Percentiles rank a stretch among this genome's conserved stretches.
These are phyloP conservation scores for Neodiprion pinetum DNA, from an alignment of 1,140 invertebrate genomes.

Conservation along the genomic window DNA sequence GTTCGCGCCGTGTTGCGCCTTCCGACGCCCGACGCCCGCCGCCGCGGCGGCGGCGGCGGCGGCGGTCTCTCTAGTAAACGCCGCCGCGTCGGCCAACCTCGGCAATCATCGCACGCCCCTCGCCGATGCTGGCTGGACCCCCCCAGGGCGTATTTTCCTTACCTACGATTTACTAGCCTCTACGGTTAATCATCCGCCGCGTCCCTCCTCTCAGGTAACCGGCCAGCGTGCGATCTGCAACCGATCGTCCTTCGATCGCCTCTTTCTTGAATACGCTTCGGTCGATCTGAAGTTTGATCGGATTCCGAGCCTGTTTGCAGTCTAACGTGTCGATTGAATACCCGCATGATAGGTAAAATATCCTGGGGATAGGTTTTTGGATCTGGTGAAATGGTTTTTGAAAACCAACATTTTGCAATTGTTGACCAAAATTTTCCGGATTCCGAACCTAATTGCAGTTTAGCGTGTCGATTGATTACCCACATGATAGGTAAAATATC, in stretches of 20 bases:
- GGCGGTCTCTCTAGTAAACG: background rate
- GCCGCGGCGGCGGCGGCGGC: background rate
- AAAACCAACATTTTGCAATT: too few relatives aligned
- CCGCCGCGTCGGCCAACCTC: constrained; percentile 28
- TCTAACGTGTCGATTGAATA: too few relatives aligned
- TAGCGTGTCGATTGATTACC: too few relatives aligned
- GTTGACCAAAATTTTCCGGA: too few relatives aligned
- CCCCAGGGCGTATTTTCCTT: constrained; percentile 31
- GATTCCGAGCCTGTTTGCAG: background rate
- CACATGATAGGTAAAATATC: too few relatives aligned
- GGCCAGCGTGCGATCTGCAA: background rate
- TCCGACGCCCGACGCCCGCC: background rate
- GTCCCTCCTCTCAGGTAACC: constrained; percentile 8
- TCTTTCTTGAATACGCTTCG: background rate
- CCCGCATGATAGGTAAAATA: too few relatives aligned
- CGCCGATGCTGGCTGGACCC: background rate
- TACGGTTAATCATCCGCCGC: background rate
- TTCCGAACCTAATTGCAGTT: too few relatives aligned
- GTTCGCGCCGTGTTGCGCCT: constrained; percentile 31
- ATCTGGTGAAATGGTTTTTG: too few relatives aligned
- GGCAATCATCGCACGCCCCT: constrained; percentile 35
- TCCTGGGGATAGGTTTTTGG: too few relatives aligned
- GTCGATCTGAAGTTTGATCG: background rate
- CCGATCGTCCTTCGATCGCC: background rate
- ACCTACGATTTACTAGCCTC: constrained; percentile 15